Percentiles rank a stretch among this genome's conserved stretches.
Evolutionary conservation across 2,113 vertebrate species (phyloP).

Genomic region (Etheostoma cragini): DNA sequence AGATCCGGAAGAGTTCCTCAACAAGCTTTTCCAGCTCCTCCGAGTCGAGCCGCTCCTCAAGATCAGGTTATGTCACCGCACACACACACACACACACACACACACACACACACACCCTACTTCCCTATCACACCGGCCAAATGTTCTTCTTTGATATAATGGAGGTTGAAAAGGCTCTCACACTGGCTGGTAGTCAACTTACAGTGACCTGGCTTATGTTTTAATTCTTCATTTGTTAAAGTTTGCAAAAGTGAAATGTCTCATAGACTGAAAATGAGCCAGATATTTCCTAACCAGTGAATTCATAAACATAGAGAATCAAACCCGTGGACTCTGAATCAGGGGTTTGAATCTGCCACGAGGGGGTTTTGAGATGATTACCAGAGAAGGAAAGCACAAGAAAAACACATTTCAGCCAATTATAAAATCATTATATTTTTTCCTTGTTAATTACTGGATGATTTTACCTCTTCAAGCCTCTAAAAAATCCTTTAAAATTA

Average conservation of each 20-base stretch:
- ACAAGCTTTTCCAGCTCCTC: slow-evolving; percentile 85
- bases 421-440: too few species aligned
- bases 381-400: too few species aligned
- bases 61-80: slow-evolving; percentile 75
- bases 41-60: slow-evolving; percentile 85
- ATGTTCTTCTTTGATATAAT: too few species aligned
- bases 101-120: not conserved
- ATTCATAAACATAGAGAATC: not conserved
- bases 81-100: slow-evolving; percentile 6
- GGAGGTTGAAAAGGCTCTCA: not conserved
- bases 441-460: too few species aligned
- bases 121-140: not conserved
- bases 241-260: too few species aligned
- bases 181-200: too few species aligned
- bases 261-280: not conserved
- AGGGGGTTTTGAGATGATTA: too few species aligned
- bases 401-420: too few species aligned
- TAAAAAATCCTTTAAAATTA: too few species aligned
- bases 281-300: not conserved
- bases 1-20: slow-evolving; percentile 91
- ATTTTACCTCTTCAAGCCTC: too few species aligned
- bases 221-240: not conserved
- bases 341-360: too few species aligned
- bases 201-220: not conserved
- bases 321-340: too few species aligned